These are phyloP conservation scores for Potamilus streckersoni DNA, from an alignment of 1,140 invertebrate genomes.

Conservation along the genomic window DNA sequence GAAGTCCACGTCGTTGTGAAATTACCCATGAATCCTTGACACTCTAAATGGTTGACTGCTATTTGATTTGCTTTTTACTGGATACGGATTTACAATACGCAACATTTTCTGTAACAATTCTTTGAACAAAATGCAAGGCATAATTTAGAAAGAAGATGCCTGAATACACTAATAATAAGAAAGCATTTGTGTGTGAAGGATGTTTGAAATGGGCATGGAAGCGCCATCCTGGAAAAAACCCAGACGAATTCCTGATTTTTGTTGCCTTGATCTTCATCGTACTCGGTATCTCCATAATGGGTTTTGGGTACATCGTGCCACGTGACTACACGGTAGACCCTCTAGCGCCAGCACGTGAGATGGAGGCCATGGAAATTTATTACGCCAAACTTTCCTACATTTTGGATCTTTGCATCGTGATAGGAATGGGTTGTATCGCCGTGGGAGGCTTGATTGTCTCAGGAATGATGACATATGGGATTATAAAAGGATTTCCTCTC, in stretches of 20 bases:
- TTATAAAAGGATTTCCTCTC: neutral
- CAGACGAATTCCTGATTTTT: constrained; percentile 9
- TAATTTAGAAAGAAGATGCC: too few species aligned
- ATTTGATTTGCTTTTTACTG: too few species aligned
- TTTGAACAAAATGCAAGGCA: too few species aligned
- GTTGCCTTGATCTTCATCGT: constrained; percentile 18
- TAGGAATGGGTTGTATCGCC: constrained; percentile 29
- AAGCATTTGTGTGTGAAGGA: neutral
- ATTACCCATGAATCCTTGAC: too few species aligned
- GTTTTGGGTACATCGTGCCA: constrained; percentile 20
- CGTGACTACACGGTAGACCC: constrained; percentile 23
- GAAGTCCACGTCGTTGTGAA: too few species aligned
- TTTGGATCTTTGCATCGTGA: constrained; percentile 21
- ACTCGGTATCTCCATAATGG: constrained; percentile 16
- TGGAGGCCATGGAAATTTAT: constrained; percentile 28
- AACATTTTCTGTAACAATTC: too few species aligned
- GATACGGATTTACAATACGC: too few species aligned
- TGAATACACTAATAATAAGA: neutral
- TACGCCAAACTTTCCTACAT: constrained; percentile 15
- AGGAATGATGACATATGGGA: constrained; percentile 2
- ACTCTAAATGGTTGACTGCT: too few species aligned
- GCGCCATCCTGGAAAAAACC: constrained; percentile 3
- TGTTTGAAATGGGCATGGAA: too few species aligned
- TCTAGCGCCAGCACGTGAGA: constrained; percentile 23
- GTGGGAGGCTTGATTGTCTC: constrained; percentile 15